phyloP scores from a whole-genome alignment of 2,797 vertebrate species.

The Atherinosoma microstoma region DNA sequence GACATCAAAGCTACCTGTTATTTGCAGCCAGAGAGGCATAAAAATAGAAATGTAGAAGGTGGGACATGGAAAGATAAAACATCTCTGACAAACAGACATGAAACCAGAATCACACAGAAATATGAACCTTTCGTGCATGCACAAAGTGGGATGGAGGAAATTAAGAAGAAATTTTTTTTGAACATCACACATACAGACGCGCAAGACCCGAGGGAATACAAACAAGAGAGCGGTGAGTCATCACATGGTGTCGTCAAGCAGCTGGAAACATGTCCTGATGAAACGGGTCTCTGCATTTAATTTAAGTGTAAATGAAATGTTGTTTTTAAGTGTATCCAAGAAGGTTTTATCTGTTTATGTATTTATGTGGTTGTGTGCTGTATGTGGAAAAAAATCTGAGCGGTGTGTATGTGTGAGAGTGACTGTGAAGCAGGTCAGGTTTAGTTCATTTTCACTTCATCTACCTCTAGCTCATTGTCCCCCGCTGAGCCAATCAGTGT shows the following conservation, averaged over 20 bases:
- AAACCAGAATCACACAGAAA: slow-evolving; percentile 24
- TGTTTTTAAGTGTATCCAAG: slow-evolving; percentile 36
- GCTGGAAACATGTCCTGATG: slow-evolving; percentile 41
- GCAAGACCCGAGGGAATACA: slow-evolving; percentile 51
- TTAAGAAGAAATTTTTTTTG: slow-evolving; percentile 39
- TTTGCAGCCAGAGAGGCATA: slow-evolving; percentile 33
- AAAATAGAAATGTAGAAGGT: slow-evolving; percentile 34
- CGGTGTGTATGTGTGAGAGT: slow-evolving; percentile 11
- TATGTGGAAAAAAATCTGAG: background rate
- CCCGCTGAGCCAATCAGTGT: slow-evolving; percentile 79
- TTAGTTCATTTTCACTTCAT: slow-evolving; percentile 78
- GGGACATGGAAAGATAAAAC: slow-evolving; percentile 50
- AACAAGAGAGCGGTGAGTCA: slow-evolving; percentile 48
- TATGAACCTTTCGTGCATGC: slow-evolving; percentile 41
- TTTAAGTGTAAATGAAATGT: slow-evolving; percentile 60
- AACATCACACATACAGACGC: slow-evolving; percentile 35
- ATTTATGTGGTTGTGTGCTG: slow-evolving; percentile 18
- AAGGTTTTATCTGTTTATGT: slow-evolving; percentile 51
- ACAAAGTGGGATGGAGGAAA: slow-evolving; percentile 48
- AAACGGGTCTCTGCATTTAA: slow-evolving; percentile 49
- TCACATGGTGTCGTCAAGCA: slow-evolving; percentile 40
- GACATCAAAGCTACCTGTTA: slow-evolving; percentile 46
- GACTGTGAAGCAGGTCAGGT: slow-evolving; percentile 53
- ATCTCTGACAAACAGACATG: slow-evolving; percentile 17
- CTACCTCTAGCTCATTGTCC: slow-evolving; percentile 58